A percentile compares a stretch with the other conserved stretches of the same genome.
These are phyloP conservation scores for Dreissena rostriformis DNA, from an alignment of 1,140 invertebrate genomes.

Conservation along the genomic window DNA sequence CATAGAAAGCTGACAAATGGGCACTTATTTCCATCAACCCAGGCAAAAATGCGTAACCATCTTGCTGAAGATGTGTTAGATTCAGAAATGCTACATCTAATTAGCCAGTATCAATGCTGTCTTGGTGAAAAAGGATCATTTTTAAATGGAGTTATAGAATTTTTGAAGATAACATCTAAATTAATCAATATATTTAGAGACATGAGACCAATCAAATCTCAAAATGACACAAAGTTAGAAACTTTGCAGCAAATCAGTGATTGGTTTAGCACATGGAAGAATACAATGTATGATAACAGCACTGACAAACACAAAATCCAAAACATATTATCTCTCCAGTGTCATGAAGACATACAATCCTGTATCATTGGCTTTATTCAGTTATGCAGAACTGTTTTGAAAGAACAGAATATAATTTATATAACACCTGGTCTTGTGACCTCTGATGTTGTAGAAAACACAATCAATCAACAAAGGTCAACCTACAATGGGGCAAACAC, in stretches of 20 bases:
- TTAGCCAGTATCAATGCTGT: conserved; percentile 10
- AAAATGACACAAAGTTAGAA: conserved; percentile 8
- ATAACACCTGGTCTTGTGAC: conserved; percentile 8
- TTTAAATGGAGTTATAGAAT: conserved; percentile 16
- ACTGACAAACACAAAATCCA: background rate
- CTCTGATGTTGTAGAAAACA: conserved; percentile 46
- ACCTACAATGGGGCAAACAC: conserved; percentile 38
- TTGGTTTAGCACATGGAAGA: conserved; percentile 22
- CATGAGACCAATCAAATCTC: conserved; percentile 21
- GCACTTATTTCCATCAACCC: conserved; percentile 8
- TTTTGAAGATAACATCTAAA: conserved; percentile 11
- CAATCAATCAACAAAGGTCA: conserved; percentile 41
- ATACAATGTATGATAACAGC: background rate
- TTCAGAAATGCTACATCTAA: conserved; percentile 13
- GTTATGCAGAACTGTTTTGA: background rate
- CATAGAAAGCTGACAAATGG: conserved; percentile 33
- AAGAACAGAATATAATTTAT: too few species aligned
- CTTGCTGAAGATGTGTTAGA: background rate
- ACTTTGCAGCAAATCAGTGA: background rate
- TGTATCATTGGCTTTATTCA: conserved; percentile 13
- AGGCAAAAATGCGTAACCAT: conserved; percentile 6
- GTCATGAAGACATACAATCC: conserved; percentile 22
- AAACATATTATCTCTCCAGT: conserved; percentile 16
- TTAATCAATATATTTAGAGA: conserved; percentile 23
- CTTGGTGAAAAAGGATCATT: conserved; percentile 7